A percentile compares a stretch with the other conserved stretches of the same genome.
phyloP scores from a whole-genome alignment of 2,797 vertebrate genomes.

The Cirrhinus molitorella region DNA sequence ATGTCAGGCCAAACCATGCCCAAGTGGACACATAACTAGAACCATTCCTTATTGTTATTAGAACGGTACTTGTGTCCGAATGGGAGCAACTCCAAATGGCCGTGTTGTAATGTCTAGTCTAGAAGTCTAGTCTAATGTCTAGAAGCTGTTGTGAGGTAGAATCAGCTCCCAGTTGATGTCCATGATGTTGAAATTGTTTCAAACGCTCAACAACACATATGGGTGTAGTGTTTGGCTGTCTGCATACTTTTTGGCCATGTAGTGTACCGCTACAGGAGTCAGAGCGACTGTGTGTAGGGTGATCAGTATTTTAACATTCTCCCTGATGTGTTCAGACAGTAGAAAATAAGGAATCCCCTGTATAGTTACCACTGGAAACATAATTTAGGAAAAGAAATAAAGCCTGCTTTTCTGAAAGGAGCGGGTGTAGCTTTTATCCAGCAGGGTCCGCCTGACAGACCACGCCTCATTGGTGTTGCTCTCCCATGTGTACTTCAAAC shows the following conservation, averaged over 20 bases:
- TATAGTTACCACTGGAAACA: neutral
- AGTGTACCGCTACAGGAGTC: neutral
- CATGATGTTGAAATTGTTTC: neutral
- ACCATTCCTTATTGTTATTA: too few species aligned
- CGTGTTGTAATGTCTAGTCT: neutral
- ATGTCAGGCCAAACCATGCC: too few species aligned
- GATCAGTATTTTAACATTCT: neutral
- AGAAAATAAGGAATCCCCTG: slow-evolving; percentile 1
- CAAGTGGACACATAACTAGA: too few species aligned
- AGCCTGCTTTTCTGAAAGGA: slow-evolving; percentile 6
- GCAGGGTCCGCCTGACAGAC: neutral
- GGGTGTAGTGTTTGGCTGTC: neutral
- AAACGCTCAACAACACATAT: neutral
- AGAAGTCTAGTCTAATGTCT: too few species aligned
- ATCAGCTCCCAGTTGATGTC: neutral
- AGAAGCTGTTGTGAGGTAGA: neutral
- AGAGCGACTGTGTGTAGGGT: neutral
- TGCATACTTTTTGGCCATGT: neutral
- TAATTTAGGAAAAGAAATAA: slow-evolving; percentile 8
- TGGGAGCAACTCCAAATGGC: too few species aligned
- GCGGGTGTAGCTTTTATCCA: neutral
- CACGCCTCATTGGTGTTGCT: slow-evolving; percentile 13
- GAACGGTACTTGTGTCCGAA: too few species aligned
- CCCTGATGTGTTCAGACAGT: neutral
- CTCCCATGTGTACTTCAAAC: slow-evolving; percentile 42